Base-by-base conservation (phyloP, 2,797 vertebrate genomes). In the Tolypeutes matacus region DNA sequence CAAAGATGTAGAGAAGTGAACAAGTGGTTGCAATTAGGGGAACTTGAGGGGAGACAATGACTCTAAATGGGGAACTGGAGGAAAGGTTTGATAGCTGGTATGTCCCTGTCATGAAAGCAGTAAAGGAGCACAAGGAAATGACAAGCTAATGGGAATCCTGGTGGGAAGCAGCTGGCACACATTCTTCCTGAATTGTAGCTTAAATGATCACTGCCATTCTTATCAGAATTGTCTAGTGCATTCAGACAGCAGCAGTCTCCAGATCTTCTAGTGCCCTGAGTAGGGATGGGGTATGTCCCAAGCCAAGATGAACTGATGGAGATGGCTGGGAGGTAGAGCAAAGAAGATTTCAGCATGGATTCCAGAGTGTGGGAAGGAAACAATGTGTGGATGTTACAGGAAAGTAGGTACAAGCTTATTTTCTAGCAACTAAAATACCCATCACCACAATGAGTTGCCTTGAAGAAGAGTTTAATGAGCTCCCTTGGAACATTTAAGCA, bases 71-170 rank as follows among this genome's bases (percentile, higher is more conserved):
- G 7, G 67, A 72, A 58, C 70, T 77, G 49, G 76, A 92, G 31
- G 69, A 94, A 80, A 70, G n/a, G 31, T 86, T 58, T 95, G 92
- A 87, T 78, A 89, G 89, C 80, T 83, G 85, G 58, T 42, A 27
- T 31, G 64, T 70, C 86, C 80, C 72, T 92, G 76, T 87, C 91
- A 72, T 6, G 27, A 83, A 95, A 77, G 18, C 34, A 85, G 73
- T 31, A 92, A 83, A 93, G 36, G 21, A 96, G 84, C 51, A 89
- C 75, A 86, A 92, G 36, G 53, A 93, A 93, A 89, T 95, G 88
- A 91, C 94, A 97, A 76, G 84, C 51, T 96, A 95, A 95, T 96
- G 80, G 86, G 83, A 95, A 51, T 67, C 95, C 95, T 75, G 64
- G 76, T 91, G 92, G 67, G 92, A 94, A 76, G 92, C 88, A 96